These are phyloP conservation scores for Schlechtendalia chinensis DNA, from an alignment of 1,140 invertebrate genomes.

Conservation along the genomic window DNA sequence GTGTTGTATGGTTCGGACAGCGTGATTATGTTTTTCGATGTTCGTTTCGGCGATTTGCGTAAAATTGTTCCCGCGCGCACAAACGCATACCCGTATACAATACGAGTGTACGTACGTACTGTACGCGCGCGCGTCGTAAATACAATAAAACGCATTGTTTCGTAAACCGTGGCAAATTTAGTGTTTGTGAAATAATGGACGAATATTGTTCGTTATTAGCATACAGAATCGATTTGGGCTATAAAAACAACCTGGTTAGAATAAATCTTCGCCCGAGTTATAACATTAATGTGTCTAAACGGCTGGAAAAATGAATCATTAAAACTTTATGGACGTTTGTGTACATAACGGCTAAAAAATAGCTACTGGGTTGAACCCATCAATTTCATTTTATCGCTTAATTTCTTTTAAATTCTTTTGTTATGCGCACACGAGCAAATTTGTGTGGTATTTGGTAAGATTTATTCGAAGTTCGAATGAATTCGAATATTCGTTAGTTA, in stretches of 20 bases:
- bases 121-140: not conserved
- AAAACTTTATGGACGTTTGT: constrained; percentile 29
- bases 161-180: constrained; percentile 15
- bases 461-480: not conserved
- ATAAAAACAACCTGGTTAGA: constrained; percentile 45
- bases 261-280: constrained; percentile 41
- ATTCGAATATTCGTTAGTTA: not conserved
- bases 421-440: not conserved
- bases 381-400: constrained; percentile 42
- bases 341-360: not conserved
- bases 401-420: constrained; percentile 15
- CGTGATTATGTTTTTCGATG: not conserved
- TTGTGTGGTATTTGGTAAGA: not conserved
- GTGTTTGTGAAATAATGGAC: constrained; percentile 30
- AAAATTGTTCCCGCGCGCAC: not conserved
- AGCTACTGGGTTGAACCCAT: constrained; percentile 27
- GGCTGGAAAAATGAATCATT: constrained; percentile 47
- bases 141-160: constrained; percentile 36
- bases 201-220: constrained; percentile 42
- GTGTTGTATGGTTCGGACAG: no score
- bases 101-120: no score
- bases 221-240: constrained; percentile 45
- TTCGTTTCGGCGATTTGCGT: not conserved
- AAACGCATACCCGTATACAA: no score
- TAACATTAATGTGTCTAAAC: constrained; percentile 44